Evolutionary conservation across 2,113 vertebrate genomes (phyloP).

Genomic region (Rhinichthys klamathensis): DNA sequence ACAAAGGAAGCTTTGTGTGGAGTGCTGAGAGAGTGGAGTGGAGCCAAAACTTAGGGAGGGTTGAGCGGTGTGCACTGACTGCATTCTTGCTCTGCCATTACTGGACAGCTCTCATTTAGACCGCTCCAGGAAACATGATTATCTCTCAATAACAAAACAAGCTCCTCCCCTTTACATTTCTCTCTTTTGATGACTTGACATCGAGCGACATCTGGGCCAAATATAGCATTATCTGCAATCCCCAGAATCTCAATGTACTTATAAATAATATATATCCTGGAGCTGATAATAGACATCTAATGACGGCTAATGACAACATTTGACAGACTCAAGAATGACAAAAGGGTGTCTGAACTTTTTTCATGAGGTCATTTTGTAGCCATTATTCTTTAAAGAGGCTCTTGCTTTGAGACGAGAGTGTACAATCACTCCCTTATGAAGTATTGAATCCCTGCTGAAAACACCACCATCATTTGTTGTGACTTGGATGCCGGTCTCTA

Average conservation of each 20-base stretch:
- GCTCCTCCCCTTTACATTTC: constrained; percentile 2
- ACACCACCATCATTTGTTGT: not conserved
- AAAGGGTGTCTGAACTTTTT: not conserved
- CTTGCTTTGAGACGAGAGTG: not conserved
- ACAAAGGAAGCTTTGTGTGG: constrained; percentile 82
- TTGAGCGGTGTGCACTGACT: constrained; percentile 81
- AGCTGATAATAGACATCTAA: not conserved
- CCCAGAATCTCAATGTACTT: not conserved
- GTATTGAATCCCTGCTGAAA: not conserved
- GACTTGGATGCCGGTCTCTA: not conserved
- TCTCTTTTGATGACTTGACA: constrained; percentile 40
- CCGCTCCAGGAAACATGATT: constrained; percentile 77
- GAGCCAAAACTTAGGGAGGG: constrained; percentile 81
- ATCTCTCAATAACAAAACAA: constrained; percentile 63
- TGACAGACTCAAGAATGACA: not conserved
- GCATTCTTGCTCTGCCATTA: constrained; percentile 83
- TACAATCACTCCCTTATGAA: not conserved
- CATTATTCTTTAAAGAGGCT: not conserved
- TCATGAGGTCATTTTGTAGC: not conserved
- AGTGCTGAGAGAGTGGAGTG: constrained; percentile 79
- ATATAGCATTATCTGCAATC: constrained; percentile 11
- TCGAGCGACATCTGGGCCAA: not conserved
- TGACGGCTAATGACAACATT: not conserved
- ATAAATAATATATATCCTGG: constrained; percentile 9
- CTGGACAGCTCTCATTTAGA: constrained; percentile 82